Conservation (phyloP, 2,888 invertebrate genomes). For the Tipula helvola region DNA sequence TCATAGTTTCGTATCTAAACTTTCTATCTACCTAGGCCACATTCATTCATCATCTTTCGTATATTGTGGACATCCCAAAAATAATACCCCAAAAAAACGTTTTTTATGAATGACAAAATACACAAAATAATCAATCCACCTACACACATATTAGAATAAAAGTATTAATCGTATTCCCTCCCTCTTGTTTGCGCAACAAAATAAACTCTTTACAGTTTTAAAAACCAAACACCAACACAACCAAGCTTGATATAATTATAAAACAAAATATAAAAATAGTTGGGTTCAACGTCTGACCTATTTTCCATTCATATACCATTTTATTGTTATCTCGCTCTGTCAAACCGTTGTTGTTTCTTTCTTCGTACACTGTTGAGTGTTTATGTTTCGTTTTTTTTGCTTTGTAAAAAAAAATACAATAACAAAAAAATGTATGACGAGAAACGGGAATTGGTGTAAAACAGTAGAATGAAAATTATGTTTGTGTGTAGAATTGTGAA, state of each 20-base stretch:
- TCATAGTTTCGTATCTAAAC: not conserved
- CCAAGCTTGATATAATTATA: not conserved
- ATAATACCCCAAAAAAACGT: not conserved
- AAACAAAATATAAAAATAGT: slow-evolving; percentile 4
- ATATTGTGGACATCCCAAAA: not conserved
- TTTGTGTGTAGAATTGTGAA: not conserved
- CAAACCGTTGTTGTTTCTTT: not conserved
- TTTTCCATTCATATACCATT: not conserved
- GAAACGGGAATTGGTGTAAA: not conserved
- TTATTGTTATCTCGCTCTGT: not conserved
- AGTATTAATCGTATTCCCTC: not conserved
- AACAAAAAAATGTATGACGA: not conserved
- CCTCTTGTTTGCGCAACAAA: not conserved
- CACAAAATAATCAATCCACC: not conserved
- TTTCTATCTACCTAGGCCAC: not conserved
- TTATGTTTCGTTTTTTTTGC: not conserved
- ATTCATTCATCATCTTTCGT: not conserved
- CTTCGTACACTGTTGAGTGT: not conserved
- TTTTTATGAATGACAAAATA: not conserved
- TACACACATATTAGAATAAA: not conserved
- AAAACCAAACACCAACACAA: not conserved
- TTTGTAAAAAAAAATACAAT: not conserved
- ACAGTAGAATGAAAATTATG: not conserved
- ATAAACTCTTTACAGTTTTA: not conserved
- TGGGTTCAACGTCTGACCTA: slow-evolving; percentile 4